Evolutionary conservation across 2,113 vertebrate species (phyloP).

Genomic region (Alces alces): DNA sequence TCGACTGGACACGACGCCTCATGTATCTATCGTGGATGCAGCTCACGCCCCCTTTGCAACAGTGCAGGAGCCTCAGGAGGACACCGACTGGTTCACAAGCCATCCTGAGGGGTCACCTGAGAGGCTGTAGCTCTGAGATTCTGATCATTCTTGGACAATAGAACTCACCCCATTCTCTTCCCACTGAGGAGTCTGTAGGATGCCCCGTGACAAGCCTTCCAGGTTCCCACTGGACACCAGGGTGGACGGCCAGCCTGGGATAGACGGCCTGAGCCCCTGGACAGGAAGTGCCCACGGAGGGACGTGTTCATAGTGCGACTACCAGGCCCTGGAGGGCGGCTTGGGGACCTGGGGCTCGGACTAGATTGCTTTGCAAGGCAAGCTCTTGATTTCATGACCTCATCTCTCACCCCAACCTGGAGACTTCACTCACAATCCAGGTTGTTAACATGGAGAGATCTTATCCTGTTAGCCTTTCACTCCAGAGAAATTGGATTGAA

Average conservation of each 20-base stretch:
- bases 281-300: neutral
- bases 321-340: neutral
- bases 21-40: neutral
- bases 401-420: neutral
- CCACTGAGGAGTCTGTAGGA: neutral
- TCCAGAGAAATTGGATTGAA: slow-evolving; percentile 61
- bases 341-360: neutral
- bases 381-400: slow-evolving; percentile 58
- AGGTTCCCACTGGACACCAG: no score
- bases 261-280: neutral
- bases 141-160: neutral
- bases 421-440: slow-evolving; percentile 51
- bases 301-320: slow-evolving; percentile 20
- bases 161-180: neutral
- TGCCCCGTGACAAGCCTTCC: neutral
- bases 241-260: neutral
- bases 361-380: slow-evolving; percentile 44
- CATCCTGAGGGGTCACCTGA: neutral
- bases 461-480: slow-evolving; percentile 65
- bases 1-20: neutral
- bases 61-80: no score
- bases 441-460: slow-evolving; percentile 61
- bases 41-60: neutral
- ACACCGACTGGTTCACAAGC: neutral
- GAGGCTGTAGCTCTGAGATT: neutral